Evolutionary conservation across 2,797 vertebrate genomes (phyloP), one percentile per base, ranked within the genome.

Genomic region (Margarornis squamiger): DNA sequence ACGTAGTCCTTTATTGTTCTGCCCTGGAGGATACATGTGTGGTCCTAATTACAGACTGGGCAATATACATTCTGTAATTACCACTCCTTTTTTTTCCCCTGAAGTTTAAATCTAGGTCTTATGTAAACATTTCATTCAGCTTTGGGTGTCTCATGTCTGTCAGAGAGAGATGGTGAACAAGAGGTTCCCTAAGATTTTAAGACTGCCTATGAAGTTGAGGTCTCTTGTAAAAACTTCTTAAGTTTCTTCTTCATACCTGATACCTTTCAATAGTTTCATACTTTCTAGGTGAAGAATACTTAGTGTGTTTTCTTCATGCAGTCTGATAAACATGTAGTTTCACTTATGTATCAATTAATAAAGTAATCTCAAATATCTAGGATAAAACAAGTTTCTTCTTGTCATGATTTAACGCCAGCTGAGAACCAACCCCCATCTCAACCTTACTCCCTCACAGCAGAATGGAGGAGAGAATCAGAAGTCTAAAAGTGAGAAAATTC

Each of bases 21-120:
- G 29, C 39, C 36, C 67, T 52, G 18, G 18, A 82, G 59, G 13
- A 19, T 38, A 86, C 52, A 49, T 61, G 27, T 29, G 15, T 30
- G 48, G 39, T 92, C 39, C 63, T 91, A 90, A 95, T 91, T 95
- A 95, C 34, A 94, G 54, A 22, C 20, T 57, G 73, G 57, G 41
- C 29, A 67, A 24, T 83, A 71, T 74, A 74, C 15, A 36, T 86
- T 92, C 54, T 83, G 65, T 29, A 68, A 19, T 57, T 95, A 41
- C 23, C 38, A 59, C 14, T 77, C 13, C 3, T 68, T 89, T 46
- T 55, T 17, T 17, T 38, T n/a, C 16, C 36, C 41, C 20, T 26
- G 55, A 59, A 71, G 30, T 91, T 73, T 83, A 80, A 86, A 67
- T 90, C 9, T 36, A 14, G 17, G 17, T 55, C 46, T 18, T 83